A percentile compares a stretch with the other conserved stretches of the same genome.
Evolutionary conservation across 2,113 vertebrate genomes (phyloP).

Genomic region (Manacus vitellinus): DNA sequence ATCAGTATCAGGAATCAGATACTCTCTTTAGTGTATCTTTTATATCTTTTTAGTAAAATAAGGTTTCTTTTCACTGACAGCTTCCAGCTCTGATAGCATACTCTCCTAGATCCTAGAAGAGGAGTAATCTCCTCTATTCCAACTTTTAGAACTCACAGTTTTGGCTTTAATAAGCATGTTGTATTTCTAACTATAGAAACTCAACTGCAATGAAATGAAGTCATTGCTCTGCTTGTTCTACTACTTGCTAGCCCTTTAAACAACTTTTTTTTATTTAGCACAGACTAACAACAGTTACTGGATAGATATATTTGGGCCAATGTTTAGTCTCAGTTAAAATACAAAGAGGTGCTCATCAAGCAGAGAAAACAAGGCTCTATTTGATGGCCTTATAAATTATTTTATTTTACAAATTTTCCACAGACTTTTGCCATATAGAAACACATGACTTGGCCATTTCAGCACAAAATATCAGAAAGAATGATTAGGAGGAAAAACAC

Average conservation of each 20-base stretch:
- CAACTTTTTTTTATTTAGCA: not conserved
- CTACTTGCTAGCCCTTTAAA: not conserved
- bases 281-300: not conserved
- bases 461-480: not conserved
- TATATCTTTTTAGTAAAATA: not conserved
- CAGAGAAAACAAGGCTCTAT: not conserved
- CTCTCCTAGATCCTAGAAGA: not conserved
- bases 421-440: not conserved
- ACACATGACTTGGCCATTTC: not conserved
- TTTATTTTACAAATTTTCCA: not conserved
- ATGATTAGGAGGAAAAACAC: not conserved
- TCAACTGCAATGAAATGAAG: not conserved
- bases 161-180: not conserved
- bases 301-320: not conserved
- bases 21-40: slow-evolving; percentile 2
- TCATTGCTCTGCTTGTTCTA: not conserved
- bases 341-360: not conserved
- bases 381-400: not conserved
- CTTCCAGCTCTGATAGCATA: not conserved
- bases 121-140: not conserved
- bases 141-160: not conserved
- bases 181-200: not conserved
- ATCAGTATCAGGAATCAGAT: slow-evolving; percentile 3
- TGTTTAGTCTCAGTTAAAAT: not conserved
- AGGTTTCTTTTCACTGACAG: not conserved